Conservation (phyloP, 2,797 vertebrate species). For the Diplodus sargus region DNA sequence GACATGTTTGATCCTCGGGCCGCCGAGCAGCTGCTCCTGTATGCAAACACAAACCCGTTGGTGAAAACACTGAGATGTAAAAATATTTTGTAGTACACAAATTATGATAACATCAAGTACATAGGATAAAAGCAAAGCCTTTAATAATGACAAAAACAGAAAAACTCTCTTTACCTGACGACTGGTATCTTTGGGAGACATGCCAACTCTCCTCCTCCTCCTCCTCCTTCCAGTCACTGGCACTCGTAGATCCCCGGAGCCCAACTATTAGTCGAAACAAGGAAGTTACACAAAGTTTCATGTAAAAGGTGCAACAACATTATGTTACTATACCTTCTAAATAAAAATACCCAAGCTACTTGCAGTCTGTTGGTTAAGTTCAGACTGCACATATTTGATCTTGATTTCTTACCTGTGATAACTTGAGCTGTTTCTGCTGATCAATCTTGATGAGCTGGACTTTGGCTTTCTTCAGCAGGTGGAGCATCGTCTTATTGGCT, state of each 20-base stretch:
- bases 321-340: not conserved
- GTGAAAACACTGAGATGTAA: not conserved
- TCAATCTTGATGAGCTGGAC: slow-evolving; percentile 95
- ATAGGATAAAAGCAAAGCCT: too few species aligned
- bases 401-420: slow-evolving; percentile 82
- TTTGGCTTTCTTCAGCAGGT: slow-evolving; percentile 93
- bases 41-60: not conserved
- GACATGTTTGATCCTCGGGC: slow-evolving; percentile 95
- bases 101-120: not conserved
- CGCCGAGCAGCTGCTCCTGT: slow-evolving; percentile 81
- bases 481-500: slow-evolving; percentile 92
- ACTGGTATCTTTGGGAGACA: slow-evolving; percentile 53
- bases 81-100: slow-evolving; percentile 2
- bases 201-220: slow-evolving; percentile 62
- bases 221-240: slow-evolving; percentile 73
- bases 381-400: not conserved
- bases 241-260: slow-evolving; percentile 63
- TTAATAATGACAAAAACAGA: too few species aligned
- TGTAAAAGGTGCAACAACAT: not conserved
- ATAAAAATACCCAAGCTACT: not conserved
- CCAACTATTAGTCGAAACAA: slow-evolving; percentile 57
- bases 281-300: slow-evolving; percentile 12
- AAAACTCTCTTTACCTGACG: slow-evolving; percentile 71
- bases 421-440: slow-evolving; percentile 90
- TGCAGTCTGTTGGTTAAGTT: not conserved